A percentile compares a stretch with the other conserved stretches of the same genome.
These are phyloP conservation scores for Cyphomyrmex costatus DNA, from an alignment of 1,140 invertebrate genomes.

Conservation along the genomic window DNA sequence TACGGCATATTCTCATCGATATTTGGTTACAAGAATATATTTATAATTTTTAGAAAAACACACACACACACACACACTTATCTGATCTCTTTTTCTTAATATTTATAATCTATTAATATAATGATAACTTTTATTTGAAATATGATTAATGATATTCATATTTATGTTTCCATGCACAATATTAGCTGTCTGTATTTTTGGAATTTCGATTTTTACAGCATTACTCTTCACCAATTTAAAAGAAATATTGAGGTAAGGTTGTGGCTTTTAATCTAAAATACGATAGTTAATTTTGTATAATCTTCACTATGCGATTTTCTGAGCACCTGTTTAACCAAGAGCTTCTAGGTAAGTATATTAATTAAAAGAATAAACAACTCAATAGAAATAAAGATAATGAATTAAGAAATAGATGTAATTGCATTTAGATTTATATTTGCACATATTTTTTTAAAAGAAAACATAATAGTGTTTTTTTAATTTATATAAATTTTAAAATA, in stretches of 20 bases:
- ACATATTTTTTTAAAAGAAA: conserved; percentile 1
- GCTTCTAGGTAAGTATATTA: conserved; percentile 40
- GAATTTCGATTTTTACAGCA: conserved; percentile 27
- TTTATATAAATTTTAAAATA: background rate
- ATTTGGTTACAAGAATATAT: background rate
- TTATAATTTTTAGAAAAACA: conserved; percentile 1
- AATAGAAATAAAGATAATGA: background rate
- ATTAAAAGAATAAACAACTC: background rate
- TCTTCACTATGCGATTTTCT: conserved; percentile 40
- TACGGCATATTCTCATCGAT: no score
- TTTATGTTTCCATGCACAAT: conserved; percentile 33
- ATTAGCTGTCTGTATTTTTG: background rate
- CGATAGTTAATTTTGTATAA: conserved; percentile 34
- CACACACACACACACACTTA: no score
- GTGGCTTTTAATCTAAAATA: conserved; percentile 24
- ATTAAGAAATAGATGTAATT: background rate
- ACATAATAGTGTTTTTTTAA: background rate
- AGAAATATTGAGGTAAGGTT: conserved; percentile 44
- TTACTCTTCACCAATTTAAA: conserved; percentile 28
- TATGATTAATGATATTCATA: conserved; percentile 9
- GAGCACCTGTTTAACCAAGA: conserved; percentile 30
- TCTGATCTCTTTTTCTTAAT: background rate
- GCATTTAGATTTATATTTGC: background rate
- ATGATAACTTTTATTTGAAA: conserved; percentile 19
- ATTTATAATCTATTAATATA: conserved; percentile 26